A percentile compares a stretch with the other conserved stretches of the same genome.
Evolutionary conservation across 2,113 vertebrate species (phyloP).

Genomic region (Syngnathoides biaculeatus): DNA sequence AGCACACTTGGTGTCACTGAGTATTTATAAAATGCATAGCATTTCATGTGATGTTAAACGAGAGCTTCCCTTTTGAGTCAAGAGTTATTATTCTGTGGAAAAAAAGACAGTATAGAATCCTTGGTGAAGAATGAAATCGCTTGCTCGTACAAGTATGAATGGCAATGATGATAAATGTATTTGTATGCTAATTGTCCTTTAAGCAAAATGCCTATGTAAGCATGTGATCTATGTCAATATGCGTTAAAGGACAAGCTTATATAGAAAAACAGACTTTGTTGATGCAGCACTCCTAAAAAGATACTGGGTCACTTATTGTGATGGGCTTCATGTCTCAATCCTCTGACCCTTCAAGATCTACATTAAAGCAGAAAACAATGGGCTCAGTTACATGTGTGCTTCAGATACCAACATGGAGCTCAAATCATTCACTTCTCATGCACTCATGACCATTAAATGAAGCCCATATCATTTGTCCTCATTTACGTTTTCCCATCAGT

Average conservation of each 20-base stretch:
- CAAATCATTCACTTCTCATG: constrained; percentile 44
- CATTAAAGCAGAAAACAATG: constrained; percentile 43
- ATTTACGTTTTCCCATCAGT: constrained; percentile 73
- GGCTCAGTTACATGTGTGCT: constrained; percentile 45
- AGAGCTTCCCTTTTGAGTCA: background rate
- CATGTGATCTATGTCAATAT: constrained; percentile 4
- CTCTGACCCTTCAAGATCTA: constrained; percentile 31
- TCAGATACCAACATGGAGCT: constrained; percentile 58
- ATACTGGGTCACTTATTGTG: constrained; percentile 42
- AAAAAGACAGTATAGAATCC: background rate
- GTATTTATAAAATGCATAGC: background rate
- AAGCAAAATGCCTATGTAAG: constrained; percentile 19
- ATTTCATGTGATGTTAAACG: background rate
- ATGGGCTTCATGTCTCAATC: constrained; percentile 11
- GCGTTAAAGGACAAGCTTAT: constrained; percentile 21
- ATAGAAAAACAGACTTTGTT: constrained; percentile 33
- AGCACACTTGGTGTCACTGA: background rate
- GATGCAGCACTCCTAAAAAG: constrained; percentile 36
- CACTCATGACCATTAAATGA: constrained; percentile 53
- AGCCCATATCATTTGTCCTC: constrained; percentile 28
- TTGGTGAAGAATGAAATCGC: background rate
- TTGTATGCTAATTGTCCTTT: constrained; percentile 14
- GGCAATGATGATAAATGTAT: constrained; percentile 8
- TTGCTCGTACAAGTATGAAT: constrained; percentile 5
- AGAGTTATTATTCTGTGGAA: background rate